Base-by-base conservation (phyloP, 2,113 vertebrate species). In the Abramis brama region DNA sequence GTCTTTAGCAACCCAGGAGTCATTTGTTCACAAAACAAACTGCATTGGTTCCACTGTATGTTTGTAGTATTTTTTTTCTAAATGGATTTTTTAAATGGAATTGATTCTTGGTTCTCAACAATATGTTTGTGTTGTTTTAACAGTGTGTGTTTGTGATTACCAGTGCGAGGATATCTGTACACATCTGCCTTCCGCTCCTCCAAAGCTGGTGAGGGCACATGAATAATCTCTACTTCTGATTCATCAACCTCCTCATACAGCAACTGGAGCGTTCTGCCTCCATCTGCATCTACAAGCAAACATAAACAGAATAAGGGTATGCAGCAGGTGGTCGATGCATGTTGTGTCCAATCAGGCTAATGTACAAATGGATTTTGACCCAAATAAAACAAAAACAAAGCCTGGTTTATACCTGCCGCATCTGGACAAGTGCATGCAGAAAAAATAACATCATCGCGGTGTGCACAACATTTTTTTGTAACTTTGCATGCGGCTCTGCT, bases 221-320 rank as follows among this genome's bases (percentile, higher is more conserved):
- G 98, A 87, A 99, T 98, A 83, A 99, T 94, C 93, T 99, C 98
- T 85, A 99, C 98, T 17, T 99, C 97, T 0, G 97, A 98, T 91
- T 99, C 98, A 36, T 99, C 98, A 33, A 98, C 98, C 82, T 99
- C 98, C 90, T 99, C 98, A 2, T 99, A 99, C 12, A 99, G 91
- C 88, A 99, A 94, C 68, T 96, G 90, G 64, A 98, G 91, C 0
- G 95, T 97, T 94, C 95, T 97, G 50, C 93, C 92, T 74, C 96
- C 96, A 60, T 95, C 96, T 0, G 95, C 79, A 82, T 95, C 97
- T 98, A 87, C 82, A 0, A 6, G 33, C 36, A 19, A 11, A 82
- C 10, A 76, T 27, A 43, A 73, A 70, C 2, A 79, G n/a, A 21
- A 17, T 23, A 55, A 23, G 15, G 6, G 70, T 33, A 43, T 7